Evolutionary conservation across 2,888 invertebrate species (phyloP).

Genomic region (Graphium colonna): DNA sequence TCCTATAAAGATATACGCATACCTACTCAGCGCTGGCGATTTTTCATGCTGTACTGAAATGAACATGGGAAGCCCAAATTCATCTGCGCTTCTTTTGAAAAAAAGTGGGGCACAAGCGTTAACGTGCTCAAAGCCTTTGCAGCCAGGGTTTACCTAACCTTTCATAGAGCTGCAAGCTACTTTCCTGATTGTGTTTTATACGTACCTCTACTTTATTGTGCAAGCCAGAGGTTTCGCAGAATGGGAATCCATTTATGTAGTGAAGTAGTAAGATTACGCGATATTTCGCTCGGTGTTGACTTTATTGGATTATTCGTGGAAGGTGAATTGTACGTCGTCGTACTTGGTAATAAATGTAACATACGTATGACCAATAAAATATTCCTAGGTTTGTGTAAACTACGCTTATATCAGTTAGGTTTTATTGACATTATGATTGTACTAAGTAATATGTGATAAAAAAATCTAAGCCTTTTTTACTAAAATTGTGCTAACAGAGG

Average conservation of each 20-base stretch:
- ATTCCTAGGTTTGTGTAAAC: too few species aligned
- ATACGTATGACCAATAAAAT: too few species aligned
- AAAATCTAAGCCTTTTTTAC: too few species aligned
- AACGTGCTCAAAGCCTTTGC: conserved; percentile 18
- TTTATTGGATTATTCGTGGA: too few species aligned
- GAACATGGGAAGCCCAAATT: conserved; percentile 1
- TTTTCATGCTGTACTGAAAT: not conserved
- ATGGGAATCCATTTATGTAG: not conserved
- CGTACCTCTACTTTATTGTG: conserved; percentile 31
- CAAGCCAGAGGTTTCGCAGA: conserved; percentile 25
- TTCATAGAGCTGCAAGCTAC: conserved; percentile 25
- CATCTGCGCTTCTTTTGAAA: conserved; percentile 8
- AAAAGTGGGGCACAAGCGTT: conserved; percentile 17
- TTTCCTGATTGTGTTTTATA: conserved; percentile 27
- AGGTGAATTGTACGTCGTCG: not conserved
- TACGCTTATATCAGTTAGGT: too few species aligned
- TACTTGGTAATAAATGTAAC: too few species aligned
- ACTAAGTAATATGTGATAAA: too few species aligned
- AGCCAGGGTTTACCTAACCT: conserved; percentile 18
- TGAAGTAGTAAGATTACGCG: not conserved
- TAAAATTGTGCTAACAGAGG: too few species aligned
- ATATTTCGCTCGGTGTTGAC: too few species aligned
- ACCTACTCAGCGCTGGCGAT: not conserved
- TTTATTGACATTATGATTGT: too few species aligned
- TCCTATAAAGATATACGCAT: not conserved